Evolutionary conservation across 2,888 invertebrate genomes (phyloP).

Genomic region (Noctua comes): DNA sequence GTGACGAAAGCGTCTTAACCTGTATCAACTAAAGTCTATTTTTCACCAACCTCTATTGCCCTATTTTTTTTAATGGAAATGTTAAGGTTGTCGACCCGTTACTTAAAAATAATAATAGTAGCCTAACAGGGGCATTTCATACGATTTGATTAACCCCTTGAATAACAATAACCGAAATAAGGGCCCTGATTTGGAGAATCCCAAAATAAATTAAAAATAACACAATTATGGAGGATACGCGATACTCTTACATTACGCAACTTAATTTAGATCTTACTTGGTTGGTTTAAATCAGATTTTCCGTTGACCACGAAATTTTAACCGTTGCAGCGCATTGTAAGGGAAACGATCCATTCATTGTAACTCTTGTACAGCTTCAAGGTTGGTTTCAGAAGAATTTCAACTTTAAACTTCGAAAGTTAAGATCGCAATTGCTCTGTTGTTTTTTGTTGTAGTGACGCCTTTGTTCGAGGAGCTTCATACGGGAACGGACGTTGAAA

Average conservation of each 20-base stretch:
- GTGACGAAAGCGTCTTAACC: background rate
- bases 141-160: conserved; percentile 68
- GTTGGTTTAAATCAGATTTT: conserved; percentile 73
- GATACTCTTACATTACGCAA: conserved; percentile 65
- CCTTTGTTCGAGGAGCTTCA: conserved; percentile 69
- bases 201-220: conserved; percentile 85
- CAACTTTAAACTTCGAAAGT: conserved; percentile 61
- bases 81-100: background rate
- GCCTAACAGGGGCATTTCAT: conserved; percentile 29
- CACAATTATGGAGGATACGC: conserved; percentile 76
- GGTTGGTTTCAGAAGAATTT: conserved; percentile 62
- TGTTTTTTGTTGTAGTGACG: conserved; percentile 62
- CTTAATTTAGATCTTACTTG: conserved; percentile 66
- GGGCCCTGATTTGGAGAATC: conserved; percentile 77
- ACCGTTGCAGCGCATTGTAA: conserved; percentile 88
- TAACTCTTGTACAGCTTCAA: conserved; percentile 81
- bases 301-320: conserved; percentile 73
- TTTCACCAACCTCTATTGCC: background rate
- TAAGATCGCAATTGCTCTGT: conserved; percentile 61
- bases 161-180: conserved; percentile 70
- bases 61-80: conserved; percentile 2
- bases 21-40: background rate
- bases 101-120: conserved; percentile 37
- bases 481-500: conserved; percentile 88
- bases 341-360: conserved; percentile 89